phyloP scores from a whole-genome alignment of 2,888 invertebrate genomes.

The Synanthedon andrenaeformis region DNA sequence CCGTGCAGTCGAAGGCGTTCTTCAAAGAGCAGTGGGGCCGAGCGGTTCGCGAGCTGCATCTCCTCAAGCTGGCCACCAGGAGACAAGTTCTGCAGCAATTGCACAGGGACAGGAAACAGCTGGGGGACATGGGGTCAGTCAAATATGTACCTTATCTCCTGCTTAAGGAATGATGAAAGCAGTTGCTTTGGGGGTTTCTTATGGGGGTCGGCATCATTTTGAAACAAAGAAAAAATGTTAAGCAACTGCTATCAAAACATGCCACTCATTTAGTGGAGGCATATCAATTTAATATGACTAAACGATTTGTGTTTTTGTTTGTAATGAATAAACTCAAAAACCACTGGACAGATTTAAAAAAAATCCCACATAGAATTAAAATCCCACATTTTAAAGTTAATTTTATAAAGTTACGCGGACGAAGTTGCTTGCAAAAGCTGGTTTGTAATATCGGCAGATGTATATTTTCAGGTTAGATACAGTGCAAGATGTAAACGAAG shows the following conservation, averaged over 20 bases:
- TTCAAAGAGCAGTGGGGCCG: constrained; percentile 83
- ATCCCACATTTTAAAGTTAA: too few relatives aligned
- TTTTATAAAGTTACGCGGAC: too few relatives aligned
- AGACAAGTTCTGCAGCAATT: constrained; percentile 62
- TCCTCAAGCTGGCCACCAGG: constrained; percentile 67
- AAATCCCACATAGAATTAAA: too few relatives aligned
- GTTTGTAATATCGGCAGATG: background rate
- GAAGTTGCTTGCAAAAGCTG: too few relatives aligned
- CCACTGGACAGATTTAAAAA: too few relatives aligned
- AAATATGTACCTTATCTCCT: constrained; percentile 8
- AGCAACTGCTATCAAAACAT: too few relatives aligned
- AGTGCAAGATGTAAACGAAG: constrained; percentile 17
- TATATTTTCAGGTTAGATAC: constrained; percentile 35
- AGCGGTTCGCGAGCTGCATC: constrained; percentile 76
- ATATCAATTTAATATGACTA: too few relatives aligned
- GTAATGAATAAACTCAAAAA: too few relatives aligned
- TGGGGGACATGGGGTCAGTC: constrained; percentile 27
- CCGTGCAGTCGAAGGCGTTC: constrained; percentile 76
- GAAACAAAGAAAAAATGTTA: too few relatives aligned
- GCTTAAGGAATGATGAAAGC: background rate
- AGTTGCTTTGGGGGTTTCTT: background rate
- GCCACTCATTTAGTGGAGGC: too few relatives aligned
- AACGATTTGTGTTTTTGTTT: too few relatives aligned
- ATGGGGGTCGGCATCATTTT: too few relatives aligned
- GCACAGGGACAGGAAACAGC: constrained; percentile 42